Base-by-base conservation (phyloP, 2,113 vertebrate genomes). In the Chauna torquata region DNA sequence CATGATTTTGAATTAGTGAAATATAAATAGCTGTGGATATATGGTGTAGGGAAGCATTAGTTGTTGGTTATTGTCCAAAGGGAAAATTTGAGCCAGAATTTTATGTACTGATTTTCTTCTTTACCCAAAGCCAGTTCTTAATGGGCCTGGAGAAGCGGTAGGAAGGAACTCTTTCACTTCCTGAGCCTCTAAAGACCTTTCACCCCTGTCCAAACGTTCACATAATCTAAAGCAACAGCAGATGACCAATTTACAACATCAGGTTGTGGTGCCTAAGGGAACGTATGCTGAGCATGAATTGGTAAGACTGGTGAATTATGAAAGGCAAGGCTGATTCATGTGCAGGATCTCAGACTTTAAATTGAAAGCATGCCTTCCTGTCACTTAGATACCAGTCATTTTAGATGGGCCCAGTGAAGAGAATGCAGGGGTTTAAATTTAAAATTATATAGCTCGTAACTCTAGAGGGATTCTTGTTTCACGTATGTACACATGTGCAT, bases 291-390 rank as follows among this genome's bases (percentile, higher is more conserved):
- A 77, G 42, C 59, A 50, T 4, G 81, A 66, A 45, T 38, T 92
- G 89, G 52, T 92, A 66, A 88, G 82, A 50, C 76, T 81, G 88
- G 55, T 90, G 92, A 94, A 50, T 93, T 62, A 86, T 62, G 68
- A 86, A 79, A 94, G 89, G 72, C 49, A 49, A 61, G 45, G 6
- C 42, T 94, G 92, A 90, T 94, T 90, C 78, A 90, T 78, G 30
- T 40, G 25, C 45, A 45, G 90, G 55, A 90, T 77, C 62, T 49
- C 65, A 62, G 52, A 24, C 36, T 61, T 49, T 70, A 68, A 79
- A n/a, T 19, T 82, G 92, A 82, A 90, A 78, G 40, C 57, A 8
- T 76, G 40, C 47, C 49, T 96, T 88, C 12, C 62, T 91, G 57
- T 77, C 58, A 28, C 58, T 72, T 30, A 52, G 13, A 11, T 69